Percentiles rank a stretch among this genome's conserved stretches.
Evolutionary conservation across 2,797 vertebrate genomes (phyloP).

Genomic region (Poecilia wingei): DNA sequence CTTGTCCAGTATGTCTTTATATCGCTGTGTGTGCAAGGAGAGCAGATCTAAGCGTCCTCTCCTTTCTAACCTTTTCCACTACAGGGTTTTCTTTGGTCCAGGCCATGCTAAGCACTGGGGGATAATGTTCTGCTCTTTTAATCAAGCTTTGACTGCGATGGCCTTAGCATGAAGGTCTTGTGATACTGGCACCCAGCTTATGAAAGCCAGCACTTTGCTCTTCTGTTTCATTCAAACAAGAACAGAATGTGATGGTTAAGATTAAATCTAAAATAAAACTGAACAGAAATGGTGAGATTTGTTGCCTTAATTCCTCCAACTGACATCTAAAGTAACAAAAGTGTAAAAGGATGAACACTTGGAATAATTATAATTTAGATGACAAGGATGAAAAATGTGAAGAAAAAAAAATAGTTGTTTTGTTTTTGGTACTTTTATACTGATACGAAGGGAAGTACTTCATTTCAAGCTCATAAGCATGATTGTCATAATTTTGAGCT

Average conservation of each 20-base stretch:
- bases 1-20: slow-evolving; percentile 57
- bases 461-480: neutral
- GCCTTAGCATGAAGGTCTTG: slow-evolving; percentile 49
- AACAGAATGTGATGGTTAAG: slow-evolving; percentile 35
- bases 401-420: neutral
- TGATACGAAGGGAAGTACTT: neutral
- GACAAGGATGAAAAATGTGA: no score
- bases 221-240: slow-evolving; percentile 11
- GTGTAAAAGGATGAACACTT: neutral
- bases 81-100: slow-evolving; percentile 54
- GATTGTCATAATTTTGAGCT: neutral
- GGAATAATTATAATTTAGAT: neutral
- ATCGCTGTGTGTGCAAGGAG: slow-evolving; percentile 28
- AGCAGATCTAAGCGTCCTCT: slow-evolving; percentile 60
- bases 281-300: neutral
- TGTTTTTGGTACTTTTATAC: neutral
- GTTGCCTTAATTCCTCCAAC: neutral
- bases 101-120: slow-evolving; percentile 52
- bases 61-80: slow-evolving; percentile 72
- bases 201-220: slow-evolving; percentile 32
- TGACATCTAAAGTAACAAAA: neutral
- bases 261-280: neutral
- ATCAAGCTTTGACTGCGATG: slow-evolving; percentile 35
- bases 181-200: slow-evolving; percentile 29
- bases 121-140: slow-evolving; percentile 67